Conservation (phyloP, 92 coral and sea anemone genomes). For the Ricordea florida region DNA sequence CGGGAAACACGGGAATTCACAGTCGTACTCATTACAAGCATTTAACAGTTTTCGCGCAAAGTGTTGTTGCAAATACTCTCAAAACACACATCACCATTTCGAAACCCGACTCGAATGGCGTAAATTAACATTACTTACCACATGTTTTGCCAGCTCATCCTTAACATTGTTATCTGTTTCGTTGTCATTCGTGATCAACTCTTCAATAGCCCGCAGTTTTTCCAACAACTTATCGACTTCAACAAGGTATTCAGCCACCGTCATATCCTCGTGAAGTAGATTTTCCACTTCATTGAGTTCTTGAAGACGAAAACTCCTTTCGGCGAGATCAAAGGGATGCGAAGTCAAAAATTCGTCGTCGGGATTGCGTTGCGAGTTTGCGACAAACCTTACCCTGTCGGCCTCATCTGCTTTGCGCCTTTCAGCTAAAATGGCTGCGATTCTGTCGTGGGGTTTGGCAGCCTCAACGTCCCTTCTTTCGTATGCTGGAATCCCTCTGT, state of each 20-base stretch:
- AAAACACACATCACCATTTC: no score
- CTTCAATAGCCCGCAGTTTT: constrained; percentile 88
- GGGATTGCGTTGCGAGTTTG: constrained; percentile 10
- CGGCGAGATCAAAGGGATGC: constrained; percentile 20
- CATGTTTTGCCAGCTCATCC: constrained; percentile 92
- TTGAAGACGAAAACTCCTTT: constrained; percentile 26
- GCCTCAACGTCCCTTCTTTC: not conserved
- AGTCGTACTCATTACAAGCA: no score
- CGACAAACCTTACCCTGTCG: constrained; percentile 31
- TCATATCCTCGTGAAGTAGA: constrained; percentile 67
- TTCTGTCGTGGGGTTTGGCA: constrained; percentile 32
- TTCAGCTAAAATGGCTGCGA: constrained; percentile 26
- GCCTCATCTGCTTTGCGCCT: constrained; percentile 41
- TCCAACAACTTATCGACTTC: constrained; percentile 90
- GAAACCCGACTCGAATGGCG: not conserved
- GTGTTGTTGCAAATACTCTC: no score
- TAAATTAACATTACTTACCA: constrained; percentile 62
- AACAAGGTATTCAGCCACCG: constrained; percentile 76
- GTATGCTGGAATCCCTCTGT: not conserved
- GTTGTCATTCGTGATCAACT: constrained; percentile 69
- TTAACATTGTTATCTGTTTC: constrained; percentile 68
- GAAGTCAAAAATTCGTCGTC: constrained; percentile 35
- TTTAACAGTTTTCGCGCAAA: no score
- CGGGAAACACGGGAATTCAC: no score
- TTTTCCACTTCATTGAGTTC: constrained; percentile 70